A percentile compares a stretch with the other conserved stretches of the same genome.
Conservation (phyloP, 2,797 vertebrate genomes). For the Phyllotis vaccarum region DNA sequence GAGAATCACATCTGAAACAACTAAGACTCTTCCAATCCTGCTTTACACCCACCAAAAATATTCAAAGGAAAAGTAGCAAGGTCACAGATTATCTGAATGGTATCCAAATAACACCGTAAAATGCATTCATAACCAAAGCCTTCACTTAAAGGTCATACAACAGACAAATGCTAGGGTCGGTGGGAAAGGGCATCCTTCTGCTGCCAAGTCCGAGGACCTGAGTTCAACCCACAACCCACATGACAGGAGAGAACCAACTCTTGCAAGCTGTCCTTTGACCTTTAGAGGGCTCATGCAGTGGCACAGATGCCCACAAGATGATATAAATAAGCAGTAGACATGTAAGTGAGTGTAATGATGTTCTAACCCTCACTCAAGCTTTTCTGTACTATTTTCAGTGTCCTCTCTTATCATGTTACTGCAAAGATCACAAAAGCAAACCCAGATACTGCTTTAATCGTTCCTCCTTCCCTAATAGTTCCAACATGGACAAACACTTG, state of each 20-base stretch:
- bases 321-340: neutral
- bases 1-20: neutral
- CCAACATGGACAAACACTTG: neutral
- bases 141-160: neutral
- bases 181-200: neutral
- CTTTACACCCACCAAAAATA: neutral
- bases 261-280: neutral
- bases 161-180: neutral
- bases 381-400: slow-evolving; percentile 11
- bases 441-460: neutral
- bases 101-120: neutral
- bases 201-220: no score
- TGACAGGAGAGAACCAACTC: neutral
- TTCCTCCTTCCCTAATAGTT: neutral
- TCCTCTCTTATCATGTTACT: neutral
- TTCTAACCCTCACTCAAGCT: slow-evolving; percentile 10
- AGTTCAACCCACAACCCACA: neutral
- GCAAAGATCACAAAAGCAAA: slow-evolving; percentile 10
- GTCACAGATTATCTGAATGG: slow-evolving; percentile 3
- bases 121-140: neutral
- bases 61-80: neutral
- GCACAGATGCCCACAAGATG: neutral
- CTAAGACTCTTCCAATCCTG: neutral
- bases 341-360: neutral
- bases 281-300: neutral